A percentile compares a stretch with the other conserved stretches of the same genome.
Evolutionary conservation across 1,140 invertebrate genomes (phyloP).

Genomic region (Cecropterus lyciades): DNA sequence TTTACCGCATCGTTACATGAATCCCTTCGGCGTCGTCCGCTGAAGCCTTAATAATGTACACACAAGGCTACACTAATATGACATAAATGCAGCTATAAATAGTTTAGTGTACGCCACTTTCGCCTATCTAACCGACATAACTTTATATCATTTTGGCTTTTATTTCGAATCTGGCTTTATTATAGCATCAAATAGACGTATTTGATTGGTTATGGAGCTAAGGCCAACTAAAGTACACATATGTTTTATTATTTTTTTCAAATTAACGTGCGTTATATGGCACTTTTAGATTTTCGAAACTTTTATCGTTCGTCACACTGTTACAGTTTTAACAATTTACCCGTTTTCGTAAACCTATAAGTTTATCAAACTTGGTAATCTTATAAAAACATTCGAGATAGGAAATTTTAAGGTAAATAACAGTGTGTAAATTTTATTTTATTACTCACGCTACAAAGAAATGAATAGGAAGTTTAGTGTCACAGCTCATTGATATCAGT

Average conservation of each 20-base stretch:
- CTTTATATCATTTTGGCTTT: neutral
- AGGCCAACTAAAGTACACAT: too few relatives aligned
- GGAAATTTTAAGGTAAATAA: slow-evolving; percentile 7
- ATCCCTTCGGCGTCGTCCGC: slow-evolving; percentile 1
- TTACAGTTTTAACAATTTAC: too few relatives aligned
- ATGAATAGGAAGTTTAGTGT: too few relatives aligned
- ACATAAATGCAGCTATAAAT: neutral
- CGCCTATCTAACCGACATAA: neutral
- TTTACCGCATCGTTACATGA: neutral
- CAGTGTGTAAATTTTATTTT: too few relatives aligned
- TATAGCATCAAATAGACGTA: too few relatives aligned
- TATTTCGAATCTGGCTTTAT: too few relatives aligned
- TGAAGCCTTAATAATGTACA: slow-evolving; percentile 14
- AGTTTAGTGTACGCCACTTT: neutral
- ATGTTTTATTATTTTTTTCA: too few relatives aligned
- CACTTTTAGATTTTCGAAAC: too few relatives aligned
- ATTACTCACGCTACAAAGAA: too few relatives aligned
- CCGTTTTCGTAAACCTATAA: neutral
- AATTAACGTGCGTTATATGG: too few relatives aligned
- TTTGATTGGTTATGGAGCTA: too few relatives aligned
- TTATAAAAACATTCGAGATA: slow-evolving; percentile 4
- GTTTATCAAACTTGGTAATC: neutral
- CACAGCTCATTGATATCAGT: neutral
- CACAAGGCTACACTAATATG: slow-evolving; percentile 3
- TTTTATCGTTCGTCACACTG: too few relatives aligned